Evolutionary conservation across 2,113 vertebrate genomes (phyloP), one percentile per base, ranked within the genome.

Genomic region (Micromys minutus): DNA sequence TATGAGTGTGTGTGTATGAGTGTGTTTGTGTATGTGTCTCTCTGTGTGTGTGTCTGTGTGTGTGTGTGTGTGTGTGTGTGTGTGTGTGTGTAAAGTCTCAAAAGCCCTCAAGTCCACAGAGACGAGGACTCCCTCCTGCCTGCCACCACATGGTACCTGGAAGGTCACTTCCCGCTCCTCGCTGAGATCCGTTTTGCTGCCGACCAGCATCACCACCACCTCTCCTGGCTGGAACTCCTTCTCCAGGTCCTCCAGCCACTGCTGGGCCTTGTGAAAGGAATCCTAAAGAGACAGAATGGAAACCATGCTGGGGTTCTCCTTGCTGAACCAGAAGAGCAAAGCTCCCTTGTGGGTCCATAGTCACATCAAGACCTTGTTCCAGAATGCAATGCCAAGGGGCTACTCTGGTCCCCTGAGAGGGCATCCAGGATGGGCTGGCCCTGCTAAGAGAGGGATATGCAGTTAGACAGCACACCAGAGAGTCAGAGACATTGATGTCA

Each of bases 171-270:
- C 97, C 80, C 98, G 95, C 57, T 96, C 36, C 69, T 90, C 79
- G 5, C 34, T 75, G 2, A 99, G 98, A 87, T 99, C 99, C 0
- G 36, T 95, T 97, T 99, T 99, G 98, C 99, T 99, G 69, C 98
- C 99, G 0, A 99, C 98, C 96, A 99, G 97, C 94, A 97, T 98
- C 1, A 98, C 94, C 90, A 99, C 97, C 0, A 98, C 98, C 36
- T 99, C 98, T 10, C 97, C 89, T 0, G 96, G 97, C 9, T 91
- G 74, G 39, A 97, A 96, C n/a, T 98, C 98, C 72, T 98, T 98
- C 97, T 99, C 98, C 52, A 99, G 97, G 79, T 99, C 99, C 77
- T 52, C 95, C 80, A 99, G 98, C 99, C 99, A 99, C 75, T 98
- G 36, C 94, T 98, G 99, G 10, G 97, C 99, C 96, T 98, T 98